Conservation (phyloP, 2,797 vertebrate genomes). For the Smutsia temminckii region DNA sequence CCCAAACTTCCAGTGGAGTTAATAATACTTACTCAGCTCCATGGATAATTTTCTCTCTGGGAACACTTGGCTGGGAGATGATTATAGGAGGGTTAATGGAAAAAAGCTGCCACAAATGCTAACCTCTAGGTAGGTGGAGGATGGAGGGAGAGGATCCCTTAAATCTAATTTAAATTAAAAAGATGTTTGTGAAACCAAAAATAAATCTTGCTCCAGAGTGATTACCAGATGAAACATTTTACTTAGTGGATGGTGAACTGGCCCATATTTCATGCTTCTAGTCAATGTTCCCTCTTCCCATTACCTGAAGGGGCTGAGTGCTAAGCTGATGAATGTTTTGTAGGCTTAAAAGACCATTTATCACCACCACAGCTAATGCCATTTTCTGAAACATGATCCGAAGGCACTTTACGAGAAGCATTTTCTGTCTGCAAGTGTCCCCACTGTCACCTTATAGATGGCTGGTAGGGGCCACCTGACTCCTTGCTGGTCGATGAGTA, state of each 20-base stretch:
- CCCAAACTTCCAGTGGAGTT: not conserved
- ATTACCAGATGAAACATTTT: conserved; percentile 78
- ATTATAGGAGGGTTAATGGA: conserved; percentile 46
- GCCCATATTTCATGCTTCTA: conserved; percentile 68
- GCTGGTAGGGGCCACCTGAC: too few relatives aligned
- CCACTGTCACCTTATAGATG: not conserved
- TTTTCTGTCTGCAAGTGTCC: conserved; percentile 31
- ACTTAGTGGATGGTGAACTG: conserved; percentile 63
- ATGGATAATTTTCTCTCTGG: not conserved
- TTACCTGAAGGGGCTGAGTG: conserved; percentile 63
- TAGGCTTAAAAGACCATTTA: conserved; percentile 62
- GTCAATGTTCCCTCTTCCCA: not conserved
- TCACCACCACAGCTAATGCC: conserved; percentile 60
- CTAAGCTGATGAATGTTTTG: conserved; percentile 63
- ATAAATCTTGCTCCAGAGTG: conserved; percentile 73
- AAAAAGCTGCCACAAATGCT: not conserved
- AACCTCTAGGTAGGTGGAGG: conserved; percentile 8
- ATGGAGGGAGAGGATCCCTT: conserved; percentile 11
- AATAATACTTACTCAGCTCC: not conserved
- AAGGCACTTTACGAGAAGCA: conserved; percentile 42
- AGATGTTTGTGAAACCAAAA: conserved; percentile 71
- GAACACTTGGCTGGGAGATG: not conserved
- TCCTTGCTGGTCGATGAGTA: not conserved
- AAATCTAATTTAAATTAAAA: conserved; percentile 78
- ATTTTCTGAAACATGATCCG: conserved; percentile 65